A percentile compares a stretch with the other conserved stretches of the same genome.
Conservation (phyloP, 2,888 invertebrate species). For the Chrysina gloriosa region DNA sequence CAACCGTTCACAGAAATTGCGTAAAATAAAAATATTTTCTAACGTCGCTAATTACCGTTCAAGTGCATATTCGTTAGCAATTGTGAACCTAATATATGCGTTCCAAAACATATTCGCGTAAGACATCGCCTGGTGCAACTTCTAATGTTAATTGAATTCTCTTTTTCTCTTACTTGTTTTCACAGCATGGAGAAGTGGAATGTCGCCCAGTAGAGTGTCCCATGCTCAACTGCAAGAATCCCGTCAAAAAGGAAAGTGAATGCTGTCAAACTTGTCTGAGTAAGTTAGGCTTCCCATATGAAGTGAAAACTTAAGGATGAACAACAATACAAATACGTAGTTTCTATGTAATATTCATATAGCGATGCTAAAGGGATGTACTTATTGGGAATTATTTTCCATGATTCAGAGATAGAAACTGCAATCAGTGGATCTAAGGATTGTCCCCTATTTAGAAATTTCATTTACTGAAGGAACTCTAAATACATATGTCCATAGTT, state of each 20-base stretch:
- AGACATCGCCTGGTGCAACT: slow-evolving; percentile 10
- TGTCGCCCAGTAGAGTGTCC: slow-evolving; percentile 88
- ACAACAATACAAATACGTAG: too few relatives aligned
- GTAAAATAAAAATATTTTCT: slow-evolving; percentile 5
- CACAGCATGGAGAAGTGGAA: slow-evolving; percentile 85
- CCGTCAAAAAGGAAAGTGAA: slow-evolving; percentile 80
- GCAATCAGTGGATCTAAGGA: too few relatives aligned
- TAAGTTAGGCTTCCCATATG: slow-evolving; percentile 67
- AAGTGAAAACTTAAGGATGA: too few relatives aligned
- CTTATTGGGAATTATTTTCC: too few relatives aligned
- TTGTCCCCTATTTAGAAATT: too few relatives aligned
- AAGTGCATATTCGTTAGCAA: not conserved
- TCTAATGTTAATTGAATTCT: slow-evolving; percentile 23
- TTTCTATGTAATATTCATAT: too few relatives aligned
- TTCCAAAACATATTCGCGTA: slow-evolving; percentile 19
- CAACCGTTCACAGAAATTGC: slow-evolving; percentile 4
- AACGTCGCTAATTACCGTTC: slow-evolving; percentile 3
- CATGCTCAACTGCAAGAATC: slow-evolving; percentile 81
- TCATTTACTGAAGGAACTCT: too few relatives aligned
- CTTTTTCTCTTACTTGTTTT: slow-evolving; percentile 34
- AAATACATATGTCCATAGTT: too few relatives aligned
- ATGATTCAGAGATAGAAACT: too few relatives aligned
- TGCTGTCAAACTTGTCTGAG: slow-evolving; percentile 90
- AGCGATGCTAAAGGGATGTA: too few relatives aligned
- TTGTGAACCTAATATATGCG: slow-evolving; percentile 14